A percentile compares a stretch with the other conserved stretches of the same genome.
Evolutionary conservation across 1,140 invertebrate genomes (phyloP).

Genomic region (Lepidotrigona ventralis): DNA sequence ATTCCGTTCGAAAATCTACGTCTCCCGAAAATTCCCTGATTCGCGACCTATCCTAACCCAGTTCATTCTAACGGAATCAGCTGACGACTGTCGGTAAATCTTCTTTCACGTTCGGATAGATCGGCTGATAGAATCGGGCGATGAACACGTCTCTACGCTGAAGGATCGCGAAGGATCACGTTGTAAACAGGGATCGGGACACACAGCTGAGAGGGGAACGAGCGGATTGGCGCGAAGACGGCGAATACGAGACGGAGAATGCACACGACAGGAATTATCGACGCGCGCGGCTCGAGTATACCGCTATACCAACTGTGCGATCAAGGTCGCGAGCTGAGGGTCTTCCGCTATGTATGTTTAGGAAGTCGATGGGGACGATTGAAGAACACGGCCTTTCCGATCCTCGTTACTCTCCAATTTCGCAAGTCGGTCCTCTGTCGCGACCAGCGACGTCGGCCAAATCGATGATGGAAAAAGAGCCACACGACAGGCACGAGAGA

Average conservation of each 20-base stretch:
- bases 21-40: background rate
- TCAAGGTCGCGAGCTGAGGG: slow-evolving; percentile 58
- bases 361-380: slow-evolving; percentile 27
- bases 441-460: background rate
- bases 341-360: slow-evolving; percentile 42
- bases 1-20: background rate
- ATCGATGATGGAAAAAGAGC: background rate
- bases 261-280: slow-evolving; percentile 63
- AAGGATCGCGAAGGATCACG: background rate
- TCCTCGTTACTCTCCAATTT: background rate
- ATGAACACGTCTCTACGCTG: background rate
- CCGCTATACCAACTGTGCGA: slow-evolving; percentile 55
- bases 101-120: background rate
- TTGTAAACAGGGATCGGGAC: slow-evolving; percentile 33
- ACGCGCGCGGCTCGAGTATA: slow-evolving; percentile 59
- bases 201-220: slow-evolving; percentile 40
- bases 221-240: slow-evolving; percentile 41
- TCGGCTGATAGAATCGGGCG: no score
- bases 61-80: background rate
- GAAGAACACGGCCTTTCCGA: background rate
- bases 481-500: no score
- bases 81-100: background rate
- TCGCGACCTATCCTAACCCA: background rate
- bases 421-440: background rate
- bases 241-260: slow-evolving; percentile 53